These are phyloP conservation scores for Meloidogyne hapla DNA, from an alignment of 1,140 invertebrate species.

Conservation along the genomic window DNA sequence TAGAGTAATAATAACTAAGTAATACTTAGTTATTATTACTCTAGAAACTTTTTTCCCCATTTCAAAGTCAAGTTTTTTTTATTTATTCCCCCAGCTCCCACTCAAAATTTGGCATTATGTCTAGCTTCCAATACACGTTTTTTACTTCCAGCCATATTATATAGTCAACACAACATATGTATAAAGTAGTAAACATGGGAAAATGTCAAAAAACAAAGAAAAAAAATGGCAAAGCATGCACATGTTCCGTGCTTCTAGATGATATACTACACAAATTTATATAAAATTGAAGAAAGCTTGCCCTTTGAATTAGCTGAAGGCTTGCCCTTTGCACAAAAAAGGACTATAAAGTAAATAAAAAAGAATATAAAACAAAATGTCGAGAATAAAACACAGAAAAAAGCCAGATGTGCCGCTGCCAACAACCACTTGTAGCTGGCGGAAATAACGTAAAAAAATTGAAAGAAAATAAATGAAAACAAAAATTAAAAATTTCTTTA, in stretches of 20 bases:
- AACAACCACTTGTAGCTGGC: not conserved
- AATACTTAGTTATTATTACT: not conserved
- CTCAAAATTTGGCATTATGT: not conserved
- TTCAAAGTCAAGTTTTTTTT: not conserved
- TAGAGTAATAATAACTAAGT: no score
- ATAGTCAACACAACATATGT: slow-evolving; percentile 5
- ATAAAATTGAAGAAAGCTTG: not conserved
- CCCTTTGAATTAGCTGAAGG: not conserved
- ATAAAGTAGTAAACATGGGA: not conserved
- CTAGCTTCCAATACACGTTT: not conserved
- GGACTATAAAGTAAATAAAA: not conserved
- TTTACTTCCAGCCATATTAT: not conserved
- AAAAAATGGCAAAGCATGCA: not conserved
- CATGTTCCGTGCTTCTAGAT: not conserved
- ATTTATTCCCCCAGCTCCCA: not conserved
- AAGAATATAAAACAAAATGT: not conserved
- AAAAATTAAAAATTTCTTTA: no score
- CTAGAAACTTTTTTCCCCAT: not conserved
- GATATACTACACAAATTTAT: not conserved
- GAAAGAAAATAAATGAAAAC: not conserved
- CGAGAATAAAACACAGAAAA: not conserved
- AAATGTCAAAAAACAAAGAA: not conserved
- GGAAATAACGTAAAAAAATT: not conserved
- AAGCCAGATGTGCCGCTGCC: not conserved
- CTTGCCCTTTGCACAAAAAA: not conserved